Base-by-base conservation (phyloP, 2,113 vertebrate genomes). In the Paralichthys olivaceus region DNA sequence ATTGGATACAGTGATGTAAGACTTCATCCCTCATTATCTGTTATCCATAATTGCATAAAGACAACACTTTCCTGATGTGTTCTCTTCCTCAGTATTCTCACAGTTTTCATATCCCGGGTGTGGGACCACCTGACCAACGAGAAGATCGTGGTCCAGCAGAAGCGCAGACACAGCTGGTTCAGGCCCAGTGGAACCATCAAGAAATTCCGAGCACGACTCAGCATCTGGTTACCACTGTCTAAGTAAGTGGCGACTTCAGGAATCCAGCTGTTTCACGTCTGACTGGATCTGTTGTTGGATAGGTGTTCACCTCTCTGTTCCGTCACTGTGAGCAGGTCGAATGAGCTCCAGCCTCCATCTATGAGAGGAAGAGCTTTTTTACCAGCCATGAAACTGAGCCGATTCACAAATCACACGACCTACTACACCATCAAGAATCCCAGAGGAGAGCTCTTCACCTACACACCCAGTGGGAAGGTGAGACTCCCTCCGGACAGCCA, bases 71-170 rank as follows among this genome's bases (percentile, higher is more conserved):
- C 1, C 19, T 2, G 22, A 25, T 49, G 19, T 22, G 19, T 65
- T 75, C 13, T 81, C 55, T 47, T 65, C 37, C 55, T 28, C 75
- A 98, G 97, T 86, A 95, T 98, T 90, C 91, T 98, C 84, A 91
- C 94, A 75, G 93, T 94, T 90, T 98, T 98, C 86, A 95, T 96
- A 7, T 95, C 96, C 54, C 95, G 93, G 75, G 95, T 97, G 93
- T 98, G 97, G 97, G 95, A 96, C 79, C 95, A 96, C 67, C 92
- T 97, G 82, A 96, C 94, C 86, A 97, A 97, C 0, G 95, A 97
- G 76, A 95, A 94, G 84, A 67, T 95, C 14, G 94, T 94, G 69
- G 94, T 93, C 26, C 95, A 95, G 89, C 95, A 95, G 67, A 97
- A 96, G 88, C 96, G 95, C 80, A 91, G 95, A 62, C 96, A 96